These are phyloP conservation scores for Gila orcuttii DNA, from an alignment of 2,113 vertebrate species.

Conservation along the genomic window DNA sequence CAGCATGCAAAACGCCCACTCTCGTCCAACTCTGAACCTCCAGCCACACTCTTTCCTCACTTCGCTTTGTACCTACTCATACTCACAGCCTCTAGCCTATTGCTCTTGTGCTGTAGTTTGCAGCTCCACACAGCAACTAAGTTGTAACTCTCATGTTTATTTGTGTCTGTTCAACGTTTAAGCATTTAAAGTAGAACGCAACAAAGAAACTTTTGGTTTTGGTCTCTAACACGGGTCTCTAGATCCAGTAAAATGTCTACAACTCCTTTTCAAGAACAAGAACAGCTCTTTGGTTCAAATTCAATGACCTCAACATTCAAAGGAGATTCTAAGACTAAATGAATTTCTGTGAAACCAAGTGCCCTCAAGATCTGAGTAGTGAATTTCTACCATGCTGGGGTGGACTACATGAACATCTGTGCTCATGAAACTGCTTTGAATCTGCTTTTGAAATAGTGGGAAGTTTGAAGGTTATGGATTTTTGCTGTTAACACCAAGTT, in stretches of 20 bases:
- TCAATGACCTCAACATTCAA: background rate
- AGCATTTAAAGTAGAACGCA: background rate
- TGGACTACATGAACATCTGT: background rate
- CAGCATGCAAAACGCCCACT: constrained; percentile 39
- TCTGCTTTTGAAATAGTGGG: background rate
- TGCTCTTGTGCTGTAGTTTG: background rate
- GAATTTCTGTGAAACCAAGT: background rate
- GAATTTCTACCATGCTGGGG: background rate
- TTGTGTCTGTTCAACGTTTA: background rate
- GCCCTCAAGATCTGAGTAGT: background rate
- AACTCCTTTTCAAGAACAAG: background rate
- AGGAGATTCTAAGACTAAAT: background rate
- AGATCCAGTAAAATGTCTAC: background rate
- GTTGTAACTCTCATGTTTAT: constrained; percentile 5
- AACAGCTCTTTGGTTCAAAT: background rate
- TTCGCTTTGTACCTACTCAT: constrained; percentile 32
- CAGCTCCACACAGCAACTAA: background rate
- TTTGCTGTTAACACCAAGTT: background rate
- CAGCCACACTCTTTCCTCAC: background rate
- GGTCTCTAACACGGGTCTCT: background rate
- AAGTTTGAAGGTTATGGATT: constrained; percentile 1
- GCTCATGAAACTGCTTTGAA: background rate
- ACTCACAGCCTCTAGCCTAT: constrained; percentile 13
- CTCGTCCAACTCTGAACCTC: constrained; percentile 21
- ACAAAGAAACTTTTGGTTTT: background rate